Evolutionary conservation across 2,113 vertebrate species (phyloP).

Genomic region (Amazona guildingii): DNA sequence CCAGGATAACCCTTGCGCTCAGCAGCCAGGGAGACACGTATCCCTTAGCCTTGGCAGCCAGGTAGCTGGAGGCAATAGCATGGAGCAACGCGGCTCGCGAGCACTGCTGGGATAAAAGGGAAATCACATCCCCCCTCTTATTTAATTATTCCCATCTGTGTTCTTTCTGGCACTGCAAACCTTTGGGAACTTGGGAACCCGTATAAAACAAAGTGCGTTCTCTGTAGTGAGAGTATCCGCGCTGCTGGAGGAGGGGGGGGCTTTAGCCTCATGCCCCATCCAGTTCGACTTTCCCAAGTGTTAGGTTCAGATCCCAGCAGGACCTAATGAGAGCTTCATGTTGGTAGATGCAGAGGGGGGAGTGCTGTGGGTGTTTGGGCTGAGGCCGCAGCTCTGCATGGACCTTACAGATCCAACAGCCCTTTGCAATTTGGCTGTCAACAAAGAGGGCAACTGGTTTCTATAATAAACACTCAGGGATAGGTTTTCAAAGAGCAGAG

Average conservation of each 20-base stretch:
- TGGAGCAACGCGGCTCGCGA: neutral
- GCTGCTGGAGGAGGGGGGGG: neutral
- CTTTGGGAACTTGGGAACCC: neutral
- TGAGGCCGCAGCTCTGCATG: neutral
- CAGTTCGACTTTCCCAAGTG: neutral
- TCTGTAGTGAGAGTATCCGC: neutral
- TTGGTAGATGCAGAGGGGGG: neutral
- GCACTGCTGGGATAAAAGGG: neutral
- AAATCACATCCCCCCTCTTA: neutral
- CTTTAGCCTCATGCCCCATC: neutral
- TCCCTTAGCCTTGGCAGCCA: neutral
- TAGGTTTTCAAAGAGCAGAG: conserved; percentile 48
- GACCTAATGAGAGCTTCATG: neutral
- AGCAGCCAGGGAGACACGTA: neutral
- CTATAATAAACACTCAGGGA: conserved; percentile 23
- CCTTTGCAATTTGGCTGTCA: conserved; percentile 42
- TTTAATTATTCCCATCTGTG: conserved; percentile 18
- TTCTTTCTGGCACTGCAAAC: neutral
- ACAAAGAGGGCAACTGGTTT: conserved; percentile 30
- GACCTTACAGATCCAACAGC: neutral
- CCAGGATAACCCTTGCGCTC: neutral
- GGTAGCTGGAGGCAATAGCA: neutral
- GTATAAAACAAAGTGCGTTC: neutral
- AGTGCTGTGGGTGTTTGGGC: neutral
- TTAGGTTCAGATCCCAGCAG: conserved; percentile 5